A percentile compares a stretch with the other conserved stretches of the same genome.
These are phyloP conservation scores for Drosophila carrolli DNA, from an alignment of 1,140 invertebrate genomes.

Conservation along the genomic window DNA sequence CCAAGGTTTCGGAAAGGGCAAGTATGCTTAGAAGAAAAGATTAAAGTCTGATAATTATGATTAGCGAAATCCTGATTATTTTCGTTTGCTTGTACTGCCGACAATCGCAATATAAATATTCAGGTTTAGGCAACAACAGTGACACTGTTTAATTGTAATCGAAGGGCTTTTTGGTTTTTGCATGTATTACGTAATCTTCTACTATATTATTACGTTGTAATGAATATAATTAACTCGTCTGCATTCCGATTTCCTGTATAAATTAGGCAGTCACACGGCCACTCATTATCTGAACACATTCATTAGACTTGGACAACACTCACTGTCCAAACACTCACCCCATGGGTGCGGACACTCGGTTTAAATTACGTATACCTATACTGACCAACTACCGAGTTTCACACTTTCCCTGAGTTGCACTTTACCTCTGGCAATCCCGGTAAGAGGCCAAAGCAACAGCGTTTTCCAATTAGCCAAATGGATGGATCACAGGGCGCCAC, in stretches of 20 bases:
- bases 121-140: background rate
- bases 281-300: slow-evolving; percentile 9
- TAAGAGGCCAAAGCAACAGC: slow-evolving; percentile 29
- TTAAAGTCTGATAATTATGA: background rate
- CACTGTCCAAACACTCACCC: background rate
- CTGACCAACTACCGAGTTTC: slow-evolving; percentile 48
- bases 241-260: background rate
- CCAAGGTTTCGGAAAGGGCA: background rate
- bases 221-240: background rate
- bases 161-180: background rate
- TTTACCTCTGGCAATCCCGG: slow-evolving; percentile 3
- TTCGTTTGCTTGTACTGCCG: too few species aligned
- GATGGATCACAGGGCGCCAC: slow-evolving; percentile 26
- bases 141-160: background rate
- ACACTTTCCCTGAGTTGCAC: slow-evolving; percentile 11
- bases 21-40: background rate
- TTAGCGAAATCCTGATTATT: too few species aligned
- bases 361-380: slow-evolving; percentile 18
- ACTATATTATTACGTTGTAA: background rate
- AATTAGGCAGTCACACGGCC: slow-evolving; percentile 4
- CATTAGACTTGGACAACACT: background rate
- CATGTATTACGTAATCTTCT: too few species aligned
- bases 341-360: slow-evolving; percentile 2
- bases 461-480: slow-evolving; percentile 56
- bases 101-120: background rate